Percentiles rank a stretch among this genome's conserved stretches.
These are phyloP conservation scores for Liodrosophila aerea DNA, from an alignment of 2,888 invertebrate species.

Conservation along the genomic window DNA sequence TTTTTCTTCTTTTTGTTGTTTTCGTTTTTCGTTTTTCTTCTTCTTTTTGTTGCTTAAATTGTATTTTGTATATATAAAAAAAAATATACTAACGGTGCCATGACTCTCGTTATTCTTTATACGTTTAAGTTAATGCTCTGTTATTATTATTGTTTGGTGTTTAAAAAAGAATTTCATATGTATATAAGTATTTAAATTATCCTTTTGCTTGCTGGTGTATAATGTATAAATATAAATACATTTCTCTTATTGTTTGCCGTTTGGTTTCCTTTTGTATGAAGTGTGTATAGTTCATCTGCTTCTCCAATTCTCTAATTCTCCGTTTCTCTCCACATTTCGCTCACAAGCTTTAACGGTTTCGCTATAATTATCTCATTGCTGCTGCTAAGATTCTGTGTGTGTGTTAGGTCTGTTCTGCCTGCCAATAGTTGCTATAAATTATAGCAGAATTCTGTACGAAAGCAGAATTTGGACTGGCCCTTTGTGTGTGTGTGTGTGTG, in stretches of 20 bases:
- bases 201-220: conserved; percentile 49
- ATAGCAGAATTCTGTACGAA: too few species aligned
- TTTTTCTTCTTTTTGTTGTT: conserved; percentile 39
- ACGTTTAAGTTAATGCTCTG: background rate
- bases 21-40: conserved; percentile 51
- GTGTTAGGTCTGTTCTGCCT: too few species aligned
- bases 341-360: too few species aligned
- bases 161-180: conserved; percentile 38
- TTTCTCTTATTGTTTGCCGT: conserved; percentile 57
- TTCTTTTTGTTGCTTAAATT: conserved; percentile 64
- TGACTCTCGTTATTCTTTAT: conserved; percentile 39
- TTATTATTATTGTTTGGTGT: conserved; percentile 35
- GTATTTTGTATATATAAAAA: conserved; percentile 70
- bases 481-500: conserved; percentile 4
- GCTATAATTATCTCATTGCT: too few species aligned
- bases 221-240: conserved; percentile 71
- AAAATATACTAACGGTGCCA: conserved; percentile 74
- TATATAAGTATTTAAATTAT: conserved; percentile 42
- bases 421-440: background rate
- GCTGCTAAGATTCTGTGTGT: too few species aligned
- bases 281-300: background rate
- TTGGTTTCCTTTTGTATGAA: conserved; percentile 12
- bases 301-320: too few species aligned
- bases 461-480: background rate
- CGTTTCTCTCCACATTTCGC: too few species aligned